phyloP scores from a whole-genome alignment of 2,888 invertebrate species.

The Melolontha melolontha region DNA sequence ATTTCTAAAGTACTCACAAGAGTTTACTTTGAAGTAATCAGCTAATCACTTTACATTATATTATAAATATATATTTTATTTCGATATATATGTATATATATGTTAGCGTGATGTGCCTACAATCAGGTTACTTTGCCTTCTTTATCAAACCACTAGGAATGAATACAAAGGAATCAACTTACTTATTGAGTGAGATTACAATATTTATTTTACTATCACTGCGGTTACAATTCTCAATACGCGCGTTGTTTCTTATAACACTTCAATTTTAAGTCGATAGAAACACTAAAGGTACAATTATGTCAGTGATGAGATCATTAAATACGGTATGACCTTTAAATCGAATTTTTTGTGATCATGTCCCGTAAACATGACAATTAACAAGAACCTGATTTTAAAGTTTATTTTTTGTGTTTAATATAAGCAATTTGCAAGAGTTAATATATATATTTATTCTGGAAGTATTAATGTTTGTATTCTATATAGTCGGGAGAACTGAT shows the following conservation, averaged over 20 bases:
- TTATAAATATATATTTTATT: background rate
- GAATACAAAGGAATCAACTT: constrained; percentile 10
- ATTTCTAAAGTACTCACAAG: constrained; percentile 5
- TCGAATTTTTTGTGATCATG: constrained; percentile 5
- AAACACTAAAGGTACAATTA: constrained; percentile 9
- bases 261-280: background rate
- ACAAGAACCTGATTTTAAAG: constrained; percentile 13
- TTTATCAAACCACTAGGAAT: constrained; percentile 9
- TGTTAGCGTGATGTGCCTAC: background rate
- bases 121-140: constrained; percentile 4
- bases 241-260: background rate
- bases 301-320: constrained; percentile 18
- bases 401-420: background rate
- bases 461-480: too few species aligned
- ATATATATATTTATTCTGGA: background rate
- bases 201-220: background rate
- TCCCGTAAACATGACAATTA: constrained; percentile 20
- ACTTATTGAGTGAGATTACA: constrained; percentile 22
- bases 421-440: background rate
- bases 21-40: background rate
- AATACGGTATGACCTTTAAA: constrained; percentile 29
- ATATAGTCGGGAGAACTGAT: too few species aligned
- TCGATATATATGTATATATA: too few species aligned
- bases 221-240: background rate
- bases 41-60: background rate